Evolutionary conservation across 1,140 invertebrate genomes (phyloP).

Genomic region (Venturia canescens): DNA sequence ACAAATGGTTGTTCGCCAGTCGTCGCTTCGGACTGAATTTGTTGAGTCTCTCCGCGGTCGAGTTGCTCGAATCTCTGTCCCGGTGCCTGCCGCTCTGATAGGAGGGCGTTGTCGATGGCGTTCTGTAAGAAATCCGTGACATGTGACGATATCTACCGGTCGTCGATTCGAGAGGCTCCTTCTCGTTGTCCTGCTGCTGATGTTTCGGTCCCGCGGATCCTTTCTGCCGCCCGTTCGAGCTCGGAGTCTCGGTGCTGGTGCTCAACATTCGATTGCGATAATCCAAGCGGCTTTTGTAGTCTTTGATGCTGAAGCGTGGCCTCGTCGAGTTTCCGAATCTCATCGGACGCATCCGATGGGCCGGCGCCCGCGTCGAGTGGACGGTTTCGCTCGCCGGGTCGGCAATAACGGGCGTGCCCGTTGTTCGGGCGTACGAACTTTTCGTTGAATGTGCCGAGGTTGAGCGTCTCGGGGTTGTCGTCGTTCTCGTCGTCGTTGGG

Average conservation of each 20-base stretch:
- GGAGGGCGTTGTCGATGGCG: slow-evolving; percentile 54
- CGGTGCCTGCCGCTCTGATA: slow-evolving; percentile 29
- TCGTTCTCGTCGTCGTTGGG: slow-evolving; percentile 47
- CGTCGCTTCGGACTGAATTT: slow-evolving; percentile 70
- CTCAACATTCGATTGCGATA: slow-evolving; percentile 67
- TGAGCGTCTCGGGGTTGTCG: slow-evolving; percentile 57
- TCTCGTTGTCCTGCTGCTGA: slow-evolving; percentile 56
- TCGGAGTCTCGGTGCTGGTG: slow-evolving; percentile 51
- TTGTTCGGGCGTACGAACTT: slow-evolving; percentile 4
- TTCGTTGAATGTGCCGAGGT: slow-evolving; percentile 36
- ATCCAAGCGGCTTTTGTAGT: slow-evolving; percentile 75
- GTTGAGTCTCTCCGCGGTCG: slow-evolving; percentile 63
- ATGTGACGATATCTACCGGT: slow-evolving; percentile 70
- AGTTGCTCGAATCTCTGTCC: background rate
- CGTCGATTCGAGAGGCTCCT: slow-evolving; percentile 17
- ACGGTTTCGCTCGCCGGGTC: slow-evolving; percentile 32
- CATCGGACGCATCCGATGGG: slow-evolving; percentile 66
- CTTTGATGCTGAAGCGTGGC: slow-evolving; percentile 74
- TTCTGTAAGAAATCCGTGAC: slow-evolving; percentile 65
- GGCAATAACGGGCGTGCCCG: background rate
- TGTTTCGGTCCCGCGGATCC: slow-evolving; percentile 53
- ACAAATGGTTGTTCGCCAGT: slow-evolving; percentile 61
- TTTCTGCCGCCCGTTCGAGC: background rate
- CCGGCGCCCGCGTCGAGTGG: slow-evolving; percentile 56
- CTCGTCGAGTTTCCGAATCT: slow-evolving; percentile 69